Base-by-base conservation (phyloP, 2,797 vertebrate species). In the Microctenopoma steveboyesi region DNA sequence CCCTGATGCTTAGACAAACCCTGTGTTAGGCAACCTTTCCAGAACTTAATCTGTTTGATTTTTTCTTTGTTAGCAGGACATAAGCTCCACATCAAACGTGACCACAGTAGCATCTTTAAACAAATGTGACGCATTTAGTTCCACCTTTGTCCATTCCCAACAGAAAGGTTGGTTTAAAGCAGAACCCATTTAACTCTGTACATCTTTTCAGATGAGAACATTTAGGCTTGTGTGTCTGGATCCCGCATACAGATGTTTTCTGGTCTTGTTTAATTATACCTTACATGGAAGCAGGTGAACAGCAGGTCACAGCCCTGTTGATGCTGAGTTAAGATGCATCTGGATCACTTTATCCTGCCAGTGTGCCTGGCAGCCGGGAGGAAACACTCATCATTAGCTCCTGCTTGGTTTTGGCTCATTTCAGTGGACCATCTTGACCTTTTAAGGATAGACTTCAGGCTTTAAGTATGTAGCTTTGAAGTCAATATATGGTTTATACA, bases 301-400 rank as follows among this genome's bases (percentile, higher is more conserved):
- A 69, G 42, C 53, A 70, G 84, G 83, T 82, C 71, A 39, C 51
- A 39, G 47, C 63, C 55, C 57, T 43, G 11, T 55, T 66, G 54
- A 59, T 16, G 40, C 16, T 35, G 42, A 66, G 64, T 74, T 43
- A 51, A 64, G 45, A 46, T 46, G n/a, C 82, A 91, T 85, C 78
- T 84, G 85, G 79, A 86, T 88, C 72, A 59, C 70, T 85, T 78
- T 79, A 86, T 74, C 65, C 72, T 72, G 61, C 69, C 60, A 57
- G 56, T 63, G 57, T 78, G 76, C 63, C 77, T 78, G 53, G 54
- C 74, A 77, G 53, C 46, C 43, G 59, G 48, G 58, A 72, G 37
- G 18, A 50, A 77, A 69, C 68, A 60, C 63, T 73, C 58, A 64
- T 64, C 61, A 76, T 77, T 65, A 79, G 67, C 51, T 62, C 55